Conservation (phyloP, 2,113 vertebrate species). For the Crotalus viridis region DNA sequence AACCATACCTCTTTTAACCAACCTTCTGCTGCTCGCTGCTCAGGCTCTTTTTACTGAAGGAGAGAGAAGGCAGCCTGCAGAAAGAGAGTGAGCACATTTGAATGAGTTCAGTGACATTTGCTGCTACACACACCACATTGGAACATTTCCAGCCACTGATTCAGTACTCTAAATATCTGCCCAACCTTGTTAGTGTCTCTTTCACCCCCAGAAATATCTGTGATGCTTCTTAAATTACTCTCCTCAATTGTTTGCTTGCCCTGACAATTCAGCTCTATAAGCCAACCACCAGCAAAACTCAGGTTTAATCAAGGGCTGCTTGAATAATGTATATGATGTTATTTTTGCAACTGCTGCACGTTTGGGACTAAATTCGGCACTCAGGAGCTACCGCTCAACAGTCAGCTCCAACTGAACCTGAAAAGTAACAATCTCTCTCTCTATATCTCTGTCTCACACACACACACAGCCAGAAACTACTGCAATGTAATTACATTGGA, state of each 20-base stretch:
- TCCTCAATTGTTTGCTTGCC: slow-evolving; percentile 37
- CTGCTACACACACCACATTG: slow-evolving; percentile 4
- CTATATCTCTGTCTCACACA: no score
- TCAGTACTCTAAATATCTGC: slow-evolving; percentile 53
- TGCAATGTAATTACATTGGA: slow-evolving; percentile 15
- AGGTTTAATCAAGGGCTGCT: slow-evolving; percentile 49
- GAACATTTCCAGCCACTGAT: slow-evolving; percentile 45
- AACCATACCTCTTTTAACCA: not conserved
- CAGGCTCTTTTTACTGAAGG: not conserved
- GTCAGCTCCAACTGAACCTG: slow-evolving; percentile 36
- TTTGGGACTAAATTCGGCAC: slow-evolving; percentile 48
- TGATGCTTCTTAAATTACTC: slow-evolving; percentile 39
- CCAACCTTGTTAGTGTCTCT: slow-evolving; percentile 52
- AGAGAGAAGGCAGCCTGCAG: not conserved
- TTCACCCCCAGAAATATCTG: slow-evolving; percentile 24
- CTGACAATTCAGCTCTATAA: slow-evolving; percentile 45
- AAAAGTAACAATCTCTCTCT: not conserved
- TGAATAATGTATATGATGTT: slow-evolving; percentile 60
- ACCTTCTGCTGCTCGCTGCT: not conserved
- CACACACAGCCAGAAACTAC: not conserved
- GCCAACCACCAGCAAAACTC: slow-evolving; percentile 30
- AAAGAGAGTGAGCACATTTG: not conserved
- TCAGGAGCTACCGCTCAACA: slow-evolving; percentile 23
- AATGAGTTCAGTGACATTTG: slow-evolving; percentile 31
- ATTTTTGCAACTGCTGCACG: slow-evolving; percentile 58